A percentile compares a stretch with the other conserved stretches of the same genome.
phyloP scores from a whole-genome alignment of 2,113 vertebrate species.

The Antechinus flavipes region DNA sequence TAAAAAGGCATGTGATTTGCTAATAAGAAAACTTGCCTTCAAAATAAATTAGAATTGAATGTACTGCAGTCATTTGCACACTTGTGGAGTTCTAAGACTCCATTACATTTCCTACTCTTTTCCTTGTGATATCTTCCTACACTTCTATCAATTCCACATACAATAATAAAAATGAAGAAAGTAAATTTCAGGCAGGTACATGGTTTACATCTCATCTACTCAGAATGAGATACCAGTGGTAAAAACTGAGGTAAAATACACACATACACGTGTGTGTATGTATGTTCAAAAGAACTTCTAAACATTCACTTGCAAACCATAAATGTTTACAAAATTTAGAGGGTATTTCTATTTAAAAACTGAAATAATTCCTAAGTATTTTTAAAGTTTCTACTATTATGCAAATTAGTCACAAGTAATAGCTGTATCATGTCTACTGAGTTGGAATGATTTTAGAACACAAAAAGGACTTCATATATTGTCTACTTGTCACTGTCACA shows the following conservation, averaged over 20 bases:
- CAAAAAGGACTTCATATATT: not conserved
- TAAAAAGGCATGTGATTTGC: not conserved
- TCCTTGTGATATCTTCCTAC: not conserved
- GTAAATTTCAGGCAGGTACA: not conserved
- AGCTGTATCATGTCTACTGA: not conserved
- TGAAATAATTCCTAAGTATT: not conserved
- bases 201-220: not conserved
- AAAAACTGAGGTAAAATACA: not conserved
- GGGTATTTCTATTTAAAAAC: not conserved
- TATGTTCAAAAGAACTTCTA: not conserved
- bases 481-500: not conserved
- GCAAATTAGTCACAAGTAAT: not conserved
- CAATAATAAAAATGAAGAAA: not conserved
- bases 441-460: not conserved
- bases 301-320: not conserved
- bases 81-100: not conserved
- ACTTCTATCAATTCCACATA: not conserved
- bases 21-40: not conserved
- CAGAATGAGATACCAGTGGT: not conserved
- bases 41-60: not conserved
- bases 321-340: not conserved
- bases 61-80: not conserved
- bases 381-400: not conserved
- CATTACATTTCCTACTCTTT: not conserved
- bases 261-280: no score